Percentiles rank a stretch among this genome's conserved stretches.
Conservation (phyloP, 1,140 invertebrate genomes). For the Lepidurus apus region DNA sequence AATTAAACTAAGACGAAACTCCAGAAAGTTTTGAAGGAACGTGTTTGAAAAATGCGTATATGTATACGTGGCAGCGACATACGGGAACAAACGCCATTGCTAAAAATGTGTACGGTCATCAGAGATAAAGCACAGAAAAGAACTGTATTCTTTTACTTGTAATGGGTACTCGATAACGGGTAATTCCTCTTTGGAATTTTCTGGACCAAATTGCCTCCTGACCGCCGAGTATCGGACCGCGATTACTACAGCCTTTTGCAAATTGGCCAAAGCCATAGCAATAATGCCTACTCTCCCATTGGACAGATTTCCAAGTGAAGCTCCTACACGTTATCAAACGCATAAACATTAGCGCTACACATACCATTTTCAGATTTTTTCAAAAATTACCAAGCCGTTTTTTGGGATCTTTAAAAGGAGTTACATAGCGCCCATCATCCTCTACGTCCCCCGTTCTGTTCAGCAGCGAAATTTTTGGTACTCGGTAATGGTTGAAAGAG, state of each 20-base stretch:
- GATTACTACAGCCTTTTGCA: conserved; percentile 69
- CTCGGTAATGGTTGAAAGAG: conserved; percentile 76
- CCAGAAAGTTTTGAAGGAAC: conserved; percentile 52
- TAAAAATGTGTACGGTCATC: conserved; percentile 37
- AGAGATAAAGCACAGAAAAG: not conserved
- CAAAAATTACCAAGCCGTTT: conserved; percentile 58
- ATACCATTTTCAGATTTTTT: not conserved
- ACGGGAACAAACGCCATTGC: conserved; percentile 89
- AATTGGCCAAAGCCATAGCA: conserved; percentile 62
- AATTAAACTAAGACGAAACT: conserved; percentile 49
- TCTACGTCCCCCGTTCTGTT: conserved; percentile 84
- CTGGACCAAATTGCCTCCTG: conserved; percentile 79
- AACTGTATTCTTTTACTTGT: conserved; percentile 49
- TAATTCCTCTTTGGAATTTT: conserved; percentile 56
- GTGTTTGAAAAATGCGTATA: conserved; percentile 63
- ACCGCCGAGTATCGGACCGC: conserved; percentile 84
- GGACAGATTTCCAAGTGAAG: conserved; percentile 78
- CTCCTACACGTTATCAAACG: conserved; percentile 46
- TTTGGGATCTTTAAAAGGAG: conserved; percentile 65
- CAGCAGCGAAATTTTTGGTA: conserved; percentile 72
- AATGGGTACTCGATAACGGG: conserved; percentile 87
- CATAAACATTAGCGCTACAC: no score
- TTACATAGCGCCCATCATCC: conserved; percentile 72
- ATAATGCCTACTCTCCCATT: conserved; percentile 69
- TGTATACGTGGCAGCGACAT: conserved; percentile 73